Evolutionary conservation across 1,140 invertebrate species (phyloP), one percentile per base, ranked within the genome.

Genomic region (Epicauta chinensis): DNA sequence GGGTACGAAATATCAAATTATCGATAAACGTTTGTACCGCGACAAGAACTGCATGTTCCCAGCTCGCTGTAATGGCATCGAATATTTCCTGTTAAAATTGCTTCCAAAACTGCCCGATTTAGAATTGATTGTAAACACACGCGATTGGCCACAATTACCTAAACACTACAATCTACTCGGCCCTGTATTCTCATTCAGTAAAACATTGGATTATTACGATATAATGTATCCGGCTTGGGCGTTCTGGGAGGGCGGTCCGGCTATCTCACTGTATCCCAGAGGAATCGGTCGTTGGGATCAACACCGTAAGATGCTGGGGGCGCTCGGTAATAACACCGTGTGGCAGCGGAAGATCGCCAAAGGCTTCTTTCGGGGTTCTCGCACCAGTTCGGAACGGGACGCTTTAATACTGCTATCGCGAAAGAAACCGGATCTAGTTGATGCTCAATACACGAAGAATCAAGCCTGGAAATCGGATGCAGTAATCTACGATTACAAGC

Each of bases 211-310:
- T 12, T 91, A 93, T 72, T 79, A 80, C 69, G 95, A 98, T 67
- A 95, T 98, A 51, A 91, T 87, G 78, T 98, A 97, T 76, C 95
- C 95, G 39, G 89, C 94, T 0, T 98, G 95, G 95, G 86, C 89
- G 23, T 98, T 98, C 74, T 97, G 93, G 93, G 91, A 93, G 75
- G 94, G 95, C 37, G 95, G 95, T 1, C 95, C 95, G 35, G 94
- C 94, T 2, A 96, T 97, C 57, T 83, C 84, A 37, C 71, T 96
- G 5, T 95, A 97, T 75, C 94, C 95, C 0, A 86, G 80, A 44
- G 95, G 95, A 31, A 80, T 98, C 45, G 94, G 68, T 69, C 74
- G 91, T 39, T 98, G 95, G 95, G 92, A 97, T 73, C 62, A 83
- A 55, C 85, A 89, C 63, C 75, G 92, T 39, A 73, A 81, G 50